A percentile compares a stretch with the other conserved stretches of the same genome.
These are phyloP conservation scores for Ammodytes marinus DNA, from an alignment of 2,113 vertebrate species.

Conservation along the genomic window DNA sequence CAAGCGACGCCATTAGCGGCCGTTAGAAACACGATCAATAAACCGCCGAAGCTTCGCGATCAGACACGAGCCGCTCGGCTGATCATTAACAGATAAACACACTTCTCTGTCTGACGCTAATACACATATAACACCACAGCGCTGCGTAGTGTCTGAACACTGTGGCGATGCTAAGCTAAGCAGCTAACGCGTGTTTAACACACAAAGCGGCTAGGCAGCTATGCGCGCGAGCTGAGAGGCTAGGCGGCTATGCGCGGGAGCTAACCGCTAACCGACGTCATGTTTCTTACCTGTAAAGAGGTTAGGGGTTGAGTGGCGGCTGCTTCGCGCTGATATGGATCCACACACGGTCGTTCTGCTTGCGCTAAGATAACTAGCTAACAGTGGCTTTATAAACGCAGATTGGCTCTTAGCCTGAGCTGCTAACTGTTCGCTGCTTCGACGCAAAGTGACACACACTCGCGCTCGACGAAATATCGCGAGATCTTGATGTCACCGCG, in stretches of 20 bases:
- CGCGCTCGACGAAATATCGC: neutral
- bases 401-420: neutral
- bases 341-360: neutral
- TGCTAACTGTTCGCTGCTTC: neutral
- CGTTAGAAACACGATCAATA: no score
- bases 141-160: no score
- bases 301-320: neutral
- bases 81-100: no score
- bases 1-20: no score
- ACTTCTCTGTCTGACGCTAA: no score
- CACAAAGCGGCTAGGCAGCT: neutral
- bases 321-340: no score
- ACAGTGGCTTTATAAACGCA: neutral
- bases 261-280: neutral
- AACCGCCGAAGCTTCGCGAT: no score
- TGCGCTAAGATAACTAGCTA: neutral
- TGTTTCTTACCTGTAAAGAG: neutral
- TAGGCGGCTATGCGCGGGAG: neutral
- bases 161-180: neutral
- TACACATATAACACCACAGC: no score
- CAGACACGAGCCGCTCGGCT: no score
- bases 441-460: neutral
- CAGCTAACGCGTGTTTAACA: neutral
- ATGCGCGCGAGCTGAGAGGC: neutral
- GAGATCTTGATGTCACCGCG: constrained; percentile 18